Conservation (phyloP, 1,140 invertebrate genomes). For the Drosophila quadrilineata region DNA sequence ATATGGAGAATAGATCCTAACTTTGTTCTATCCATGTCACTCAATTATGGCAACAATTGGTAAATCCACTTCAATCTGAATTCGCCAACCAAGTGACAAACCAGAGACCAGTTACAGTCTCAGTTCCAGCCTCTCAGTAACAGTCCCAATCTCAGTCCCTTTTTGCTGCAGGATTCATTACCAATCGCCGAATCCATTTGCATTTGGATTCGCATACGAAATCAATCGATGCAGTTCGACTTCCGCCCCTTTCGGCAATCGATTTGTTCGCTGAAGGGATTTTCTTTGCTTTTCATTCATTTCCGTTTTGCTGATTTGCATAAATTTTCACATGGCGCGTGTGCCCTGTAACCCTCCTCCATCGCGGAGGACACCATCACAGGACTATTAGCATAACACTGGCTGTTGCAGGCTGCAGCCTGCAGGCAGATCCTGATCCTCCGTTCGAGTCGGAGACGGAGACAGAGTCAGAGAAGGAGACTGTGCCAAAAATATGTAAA, state of each 20-base stretch:
- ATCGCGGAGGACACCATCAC: conserved; percentile 21
- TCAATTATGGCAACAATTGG: conserved; percentile 78
- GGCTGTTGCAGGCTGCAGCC: conserved; percentile 38
- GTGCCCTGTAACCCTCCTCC: conserved; percentile 64
- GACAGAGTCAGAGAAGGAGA: no score
- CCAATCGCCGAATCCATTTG: background rate
- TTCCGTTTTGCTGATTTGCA: conserved; percentile 38
- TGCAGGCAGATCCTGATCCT: conserved; percentile 13
- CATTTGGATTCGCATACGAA: conserved; percentile 5
- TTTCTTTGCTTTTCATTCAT: conserved; percentile 21
- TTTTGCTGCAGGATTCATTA: no score
- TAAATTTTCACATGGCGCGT: conserved; percentile 63
- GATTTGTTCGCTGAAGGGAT: conserved; percentile 24
- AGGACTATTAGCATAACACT: conserved; percentile 80
- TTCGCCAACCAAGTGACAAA: conserved; percentile 46
- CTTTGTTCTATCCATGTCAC: conserved; percentile 66
- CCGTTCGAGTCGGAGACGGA: no score
- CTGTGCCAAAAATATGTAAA: conserved; percentile 72
- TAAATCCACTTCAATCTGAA: conserved; percentile 65
- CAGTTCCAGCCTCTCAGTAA: background rate
- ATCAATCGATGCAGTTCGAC: conserved; percentile 35
- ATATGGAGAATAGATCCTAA: background rate
- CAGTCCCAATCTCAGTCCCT: background rate
- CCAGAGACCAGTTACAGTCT: conserved; percentile 1
- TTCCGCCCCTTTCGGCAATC: conserved; percentile 36